phyloP scores from a whole-genome alignment of 2,113 vertebrate species.

The Lamprologus tigripictilis region DNA sequence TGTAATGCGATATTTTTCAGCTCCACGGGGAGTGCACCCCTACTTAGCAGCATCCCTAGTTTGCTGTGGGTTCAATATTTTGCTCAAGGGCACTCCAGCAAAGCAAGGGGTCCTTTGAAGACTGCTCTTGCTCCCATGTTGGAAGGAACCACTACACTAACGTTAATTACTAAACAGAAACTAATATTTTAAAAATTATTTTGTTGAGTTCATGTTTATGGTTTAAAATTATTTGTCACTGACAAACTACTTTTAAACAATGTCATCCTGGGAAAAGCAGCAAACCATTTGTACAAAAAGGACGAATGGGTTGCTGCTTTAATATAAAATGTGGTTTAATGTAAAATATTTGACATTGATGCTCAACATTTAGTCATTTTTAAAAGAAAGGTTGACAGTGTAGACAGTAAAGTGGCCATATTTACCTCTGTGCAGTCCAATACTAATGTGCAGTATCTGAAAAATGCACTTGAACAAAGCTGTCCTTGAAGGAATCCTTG shows the following conservation, averaged over 20 bases:
- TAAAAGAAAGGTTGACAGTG: not conserved
- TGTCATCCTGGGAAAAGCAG: not conserved
- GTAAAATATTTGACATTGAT: not conserved
- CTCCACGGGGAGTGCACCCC: not conserved
- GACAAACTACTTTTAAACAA: not conserved
- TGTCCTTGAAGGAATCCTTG: not conserved
- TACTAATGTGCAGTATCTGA: not conserved
- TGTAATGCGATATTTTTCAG: slow-evolving; percentile 29
- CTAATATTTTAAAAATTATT: not conserved
- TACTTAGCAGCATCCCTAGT: not conserved
- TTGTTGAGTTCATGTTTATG: not conserved
- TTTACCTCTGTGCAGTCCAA: not conserved
- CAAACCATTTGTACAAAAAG: not conserved
- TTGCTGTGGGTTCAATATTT: not conserved
- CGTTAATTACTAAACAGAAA: not conserved
- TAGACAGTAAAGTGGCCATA: not conserved
- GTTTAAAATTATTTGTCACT: not conserved
- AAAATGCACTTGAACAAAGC: not conserved
- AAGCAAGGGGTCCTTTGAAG: not conserved
- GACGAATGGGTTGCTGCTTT: not conserved
- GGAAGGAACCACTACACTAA: not conserved
- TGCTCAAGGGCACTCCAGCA: slow-evolving; percentile 14
- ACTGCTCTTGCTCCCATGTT: not conserved
- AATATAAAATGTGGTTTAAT: not conserved
- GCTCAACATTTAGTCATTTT: not conserved